Conservation (phyloP, 2,888 invertebrate genomes). For the Embidobia sp. region DNA sequence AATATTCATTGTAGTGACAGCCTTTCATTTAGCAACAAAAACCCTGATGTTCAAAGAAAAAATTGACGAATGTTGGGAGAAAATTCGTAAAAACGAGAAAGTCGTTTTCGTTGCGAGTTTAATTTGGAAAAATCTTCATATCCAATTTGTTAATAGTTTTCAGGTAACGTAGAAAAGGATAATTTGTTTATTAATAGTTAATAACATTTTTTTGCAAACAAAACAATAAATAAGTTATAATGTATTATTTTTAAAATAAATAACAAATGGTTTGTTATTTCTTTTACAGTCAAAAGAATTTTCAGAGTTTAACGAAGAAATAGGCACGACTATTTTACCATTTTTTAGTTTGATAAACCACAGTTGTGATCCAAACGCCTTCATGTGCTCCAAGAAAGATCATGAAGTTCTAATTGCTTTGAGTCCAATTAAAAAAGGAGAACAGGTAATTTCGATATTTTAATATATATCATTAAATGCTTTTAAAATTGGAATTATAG, state of each 20-base stretch:
- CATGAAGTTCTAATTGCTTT: conserved; percentile 83
- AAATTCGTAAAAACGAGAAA: conserved; percentile 74
- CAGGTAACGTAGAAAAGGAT: conserved; percentile 63
- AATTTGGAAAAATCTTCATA: conserved; percentile 89
- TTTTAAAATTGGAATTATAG: too few relatives aligned
- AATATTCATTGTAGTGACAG: conserved; percentile 85
- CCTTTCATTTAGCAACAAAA: conserved; percentile 84
- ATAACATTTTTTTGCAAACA: conserved; percentile 5
- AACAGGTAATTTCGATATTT: conserved; percentile 81
- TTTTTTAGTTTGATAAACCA: conserved; percentile 92
- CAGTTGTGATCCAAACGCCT: conserved; percentile 92
- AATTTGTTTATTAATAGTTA: too few relatives aligned
- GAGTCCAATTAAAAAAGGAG: conserved; percentile 87
- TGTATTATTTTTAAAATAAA: conserved; percentile 1
- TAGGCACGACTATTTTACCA: conserved; percentile 89
- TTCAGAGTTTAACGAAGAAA: conserved; percentile 74
- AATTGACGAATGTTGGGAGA: conserved; percentile 72
- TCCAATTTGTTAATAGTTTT: conserved; percentile 93
- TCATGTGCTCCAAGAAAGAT: conserved; percentile 83
- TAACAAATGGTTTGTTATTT: too few relatives aligned
- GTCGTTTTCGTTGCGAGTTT: conserved; percentile 84
- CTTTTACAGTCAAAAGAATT: conserved; percentile 22
- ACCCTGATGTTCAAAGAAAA: conserved; percentile 83
- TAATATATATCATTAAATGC: too few relatives aligned
- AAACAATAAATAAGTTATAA: too few relatives aligned